Conservation (phyloP, 2,113 vertebrate species). For the Terrapene triunguis region DNA sequence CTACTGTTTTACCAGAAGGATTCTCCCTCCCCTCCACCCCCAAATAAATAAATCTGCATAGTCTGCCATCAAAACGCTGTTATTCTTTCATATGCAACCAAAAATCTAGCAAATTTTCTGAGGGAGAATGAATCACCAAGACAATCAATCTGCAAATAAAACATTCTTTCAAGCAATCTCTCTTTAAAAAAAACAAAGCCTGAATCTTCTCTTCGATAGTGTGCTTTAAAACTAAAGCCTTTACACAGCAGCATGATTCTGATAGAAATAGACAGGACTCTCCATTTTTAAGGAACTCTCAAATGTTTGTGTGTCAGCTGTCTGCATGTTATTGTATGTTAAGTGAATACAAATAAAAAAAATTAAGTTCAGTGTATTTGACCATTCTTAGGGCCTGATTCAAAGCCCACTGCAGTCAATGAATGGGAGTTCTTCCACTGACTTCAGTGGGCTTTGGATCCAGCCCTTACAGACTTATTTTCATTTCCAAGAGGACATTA, state of each 20-base stretch:
- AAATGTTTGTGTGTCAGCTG: not conserved
- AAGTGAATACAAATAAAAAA: not conserved
- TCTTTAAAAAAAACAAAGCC: not conserved
- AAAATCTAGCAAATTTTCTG: not conserved
- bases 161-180: not conserved
- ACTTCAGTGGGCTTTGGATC: not conserved
- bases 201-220: not conserved
- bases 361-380: not conserved
- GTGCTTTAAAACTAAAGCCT: not conserved
- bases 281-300: not conserved
- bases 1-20: not conserved
- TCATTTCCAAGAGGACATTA: not conserved
- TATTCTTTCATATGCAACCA: not conserved
- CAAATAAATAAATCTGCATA: fast-evolving
- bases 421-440: not conserved
- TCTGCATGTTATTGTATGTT: not conserved
- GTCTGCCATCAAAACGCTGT: not conserved
- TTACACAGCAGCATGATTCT: not conserved
- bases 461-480: not conserved
- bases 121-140: not conserved
- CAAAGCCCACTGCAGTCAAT: not conserved
- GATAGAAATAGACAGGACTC: not conserved
- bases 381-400: not conserved
- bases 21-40: not conserved
- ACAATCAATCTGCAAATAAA: slow-evolving; percentile 25